phyloP scores from a whole-genome alignment of 2,888 invertebrate species.

The Volucella inanis region DNA sequence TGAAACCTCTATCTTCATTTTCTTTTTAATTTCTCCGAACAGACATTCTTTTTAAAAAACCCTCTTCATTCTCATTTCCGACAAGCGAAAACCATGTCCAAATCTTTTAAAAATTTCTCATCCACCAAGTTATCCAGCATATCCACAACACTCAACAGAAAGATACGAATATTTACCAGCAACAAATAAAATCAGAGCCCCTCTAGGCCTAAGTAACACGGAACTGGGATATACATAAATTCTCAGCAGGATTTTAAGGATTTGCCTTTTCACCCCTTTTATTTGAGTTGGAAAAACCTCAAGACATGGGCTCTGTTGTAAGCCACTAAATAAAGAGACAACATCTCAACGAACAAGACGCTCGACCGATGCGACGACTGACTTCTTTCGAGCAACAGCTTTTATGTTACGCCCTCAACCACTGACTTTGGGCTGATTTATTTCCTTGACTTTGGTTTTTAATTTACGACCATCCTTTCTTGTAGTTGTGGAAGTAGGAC shows the following conservation, averaged over 20 bases:
- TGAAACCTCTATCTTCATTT: too few species aligned
- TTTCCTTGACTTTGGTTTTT: slow-evolving; percentile 65
- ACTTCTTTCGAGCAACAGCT: slow-evolving; percentile 19
- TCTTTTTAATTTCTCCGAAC: too few species aligned
- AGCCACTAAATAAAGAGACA: slow-evolving; percentile 73
- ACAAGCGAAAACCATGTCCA: slow-evolving; percentile 24
- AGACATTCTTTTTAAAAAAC: too few species aligned
- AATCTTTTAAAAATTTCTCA: slow-evolving; percentile 52
- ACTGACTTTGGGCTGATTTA: slow-evolving; percentile 61
- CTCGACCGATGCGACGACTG: not conserved
- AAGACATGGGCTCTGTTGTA: slow-evolving; percentile 57
- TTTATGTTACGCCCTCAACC: slow-evolving; percentile 32
- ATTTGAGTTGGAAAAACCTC: slow-evolving; percentile 72
- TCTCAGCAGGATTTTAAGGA: slow-evolving; percentile 57
- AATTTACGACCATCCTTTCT: slow-evolving; percentile 66
- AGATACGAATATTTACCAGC: slow-evolving; percentile 48
- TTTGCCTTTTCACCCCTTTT: slow-evolving; percentile 74
- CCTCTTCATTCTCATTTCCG: too few species aligned
- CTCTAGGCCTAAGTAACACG: slow-evolving; percentile 59
- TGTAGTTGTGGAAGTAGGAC: not conserved
- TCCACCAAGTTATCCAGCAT: slow-evolving; percentile 38
- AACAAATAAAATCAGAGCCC: slow-evolving; percentile 61
- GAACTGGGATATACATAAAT: slow-evolving; percentile 54
- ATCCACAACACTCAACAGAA: slow-evolving; percentile 55
- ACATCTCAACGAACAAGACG: slow-evolving; percentile 63